Base-by-base conservation (phyloP, 2,797 vertebrate genomes). In the Pseudochromis fuscus region DNA sequence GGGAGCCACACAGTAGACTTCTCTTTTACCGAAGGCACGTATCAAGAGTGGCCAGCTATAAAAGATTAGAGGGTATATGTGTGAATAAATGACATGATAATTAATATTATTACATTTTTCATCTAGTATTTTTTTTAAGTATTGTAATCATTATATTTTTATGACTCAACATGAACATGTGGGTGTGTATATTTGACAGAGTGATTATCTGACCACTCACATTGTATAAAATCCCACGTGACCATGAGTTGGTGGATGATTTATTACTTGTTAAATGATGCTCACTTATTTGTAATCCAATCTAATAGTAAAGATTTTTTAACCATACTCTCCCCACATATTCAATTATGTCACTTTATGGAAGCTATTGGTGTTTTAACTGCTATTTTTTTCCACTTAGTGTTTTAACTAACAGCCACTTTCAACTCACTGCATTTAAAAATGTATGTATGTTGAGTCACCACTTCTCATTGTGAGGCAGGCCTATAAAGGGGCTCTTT, bases 391-490 rank as follows among this genome's bases (percentile, higher is more conserved):
- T n/a, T n/a, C n/a, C n/a, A n/a, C n/a, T n/a, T n/a, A n/a, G n/a
- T n/a, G n/a, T n/a, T n/a, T n/a, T n/a, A n/a, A n/a, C n/a, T n/a
- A n/a, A n/a, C n/a, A n/a, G n/a, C 8, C 31, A 33, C 31, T 33
- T 33, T 9, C 31, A 33, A 33, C 31, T 33, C 31, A 71, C 49
- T 25, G 24, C 16, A 68, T 27, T 50, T 51, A 44, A 73, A 67
- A 24, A 77, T 75, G 33, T 44, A 48, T 72, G 35, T 52, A 45
- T 66, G 30, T 46, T 51, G n/a, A 30, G 40, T 50, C 55, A 50
- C 46, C 45, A 64, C 45, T 46, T 72, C 3, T 28, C 27, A 31
- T 31, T 23, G 33, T 50, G 63, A 65, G 48, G 53, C 9, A 33
- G 31, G 23, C 31, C 52, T 57, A 27, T 16, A 40, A 58, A 53